These are phyloP conservation scores for Dynastes tityus DNA, from an alignment of 2,888 invertebrate species.

Conservation along the genomic window DNA sequence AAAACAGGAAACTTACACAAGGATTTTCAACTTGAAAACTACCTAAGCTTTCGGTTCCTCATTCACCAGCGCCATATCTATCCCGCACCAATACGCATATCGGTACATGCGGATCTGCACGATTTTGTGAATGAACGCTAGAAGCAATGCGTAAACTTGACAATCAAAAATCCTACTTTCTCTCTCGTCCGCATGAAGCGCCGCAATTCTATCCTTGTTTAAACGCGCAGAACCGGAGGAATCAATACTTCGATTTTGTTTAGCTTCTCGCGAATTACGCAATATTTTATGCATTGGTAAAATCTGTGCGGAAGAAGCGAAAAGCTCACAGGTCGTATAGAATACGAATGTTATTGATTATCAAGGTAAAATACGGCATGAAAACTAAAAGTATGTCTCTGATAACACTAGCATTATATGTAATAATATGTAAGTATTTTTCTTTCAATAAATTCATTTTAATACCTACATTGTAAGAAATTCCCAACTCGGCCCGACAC, in stretches of 20 bases:
- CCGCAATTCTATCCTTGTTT: conserved; percentile 20
- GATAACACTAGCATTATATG: too few species aligned
- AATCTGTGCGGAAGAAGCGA: neutral
- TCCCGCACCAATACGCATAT: neutral
- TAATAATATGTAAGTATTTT: too few species aligned
- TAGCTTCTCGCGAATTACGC: conserved; percentile 1
- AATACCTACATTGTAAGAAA: too few species aligned
- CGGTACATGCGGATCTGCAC: neutral
- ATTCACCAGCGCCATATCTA: neutral
- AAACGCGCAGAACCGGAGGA: conserved; percentile 11
- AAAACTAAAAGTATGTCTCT: too few species aligned
- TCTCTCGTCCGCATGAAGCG: conserved; percentile 1
- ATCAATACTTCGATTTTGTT: conserved; percentile 33
- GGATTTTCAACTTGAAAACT: too few species aligned
- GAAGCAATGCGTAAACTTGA: conserved; percentile 46
- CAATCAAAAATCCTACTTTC: conserved; percentile 46
- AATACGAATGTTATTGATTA: too few species aligned
- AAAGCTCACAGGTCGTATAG: too few species aligned
- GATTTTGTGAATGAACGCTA: conserved; percentile 44
- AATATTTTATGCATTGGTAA: conserved; percentile 2
- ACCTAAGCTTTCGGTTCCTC: neutral
- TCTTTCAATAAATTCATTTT: too few species aligned
- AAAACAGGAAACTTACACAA: too few species aligned
- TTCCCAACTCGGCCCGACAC: too few species aligned
- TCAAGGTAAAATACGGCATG: too few species aligned